A percentile compares a stretch with the other conserved stretches of the same genome.
These are phyloP conservation scores for Drosophila conformis DNA, from an alignment of 2,888 invertebrate species.

Conservation along the genomic window DNA sequence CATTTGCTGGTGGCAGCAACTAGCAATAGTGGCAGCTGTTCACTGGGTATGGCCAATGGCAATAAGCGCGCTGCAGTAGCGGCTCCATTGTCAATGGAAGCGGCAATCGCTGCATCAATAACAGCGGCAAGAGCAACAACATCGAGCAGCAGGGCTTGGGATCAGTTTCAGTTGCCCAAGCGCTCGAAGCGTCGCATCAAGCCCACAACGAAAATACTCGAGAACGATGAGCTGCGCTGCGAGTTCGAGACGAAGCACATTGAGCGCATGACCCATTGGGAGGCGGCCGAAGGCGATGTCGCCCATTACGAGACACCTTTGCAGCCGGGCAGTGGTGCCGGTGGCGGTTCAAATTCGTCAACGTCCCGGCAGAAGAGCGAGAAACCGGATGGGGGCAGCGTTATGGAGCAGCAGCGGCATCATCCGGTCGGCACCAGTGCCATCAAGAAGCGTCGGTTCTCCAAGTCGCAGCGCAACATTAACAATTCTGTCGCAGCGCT, in stretches of 20 bases:
- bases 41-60: constrained; percentile 46
- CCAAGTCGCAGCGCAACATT: constrained; percentile 65
- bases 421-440: constrained; percentile 68
- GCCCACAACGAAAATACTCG: constrained; percentile 89
- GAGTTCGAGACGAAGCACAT: constrained; percentile 87
- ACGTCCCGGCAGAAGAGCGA: constrained; percentile 74
- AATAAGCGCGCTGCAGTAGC: constrained; percentile 48
- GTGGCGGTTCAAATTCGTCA: constrained; percentile 51
- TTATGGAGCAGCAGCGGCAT: constrained; percentile 43
- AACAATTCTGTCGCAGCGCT: constrained; percentile 67
- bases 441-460: constrained; percentile 81
- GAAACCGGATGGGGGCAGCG: constrained; percentile 73
- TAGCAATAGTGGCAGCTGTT: constrained; percentile 13
- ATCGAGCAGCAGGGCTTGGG: constrained; percentile 17
- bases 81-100: background rate
- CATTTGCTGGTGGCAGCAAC: background rate
- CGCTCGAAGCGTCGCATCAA: constrained; percentile 87
- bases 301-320: constrained; percentile 65
- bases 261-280: constrained; percentile 85
- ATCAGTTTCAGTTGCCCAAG: constrained; percentile 74
- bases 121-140: constrained; percentile 12
- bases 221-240: constrained; percentile 88
- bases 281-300: constrained; percentile 40
- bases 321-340: constrained; percentile 43
- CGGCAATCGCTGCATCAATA: background rate